Percentiles rank a stretch among this genome's conserved stretches.
phyloP scores from a whole-genome alignment of 2,888 invertebrate genomes.

The Tetheella fluctuosa region DNA sequence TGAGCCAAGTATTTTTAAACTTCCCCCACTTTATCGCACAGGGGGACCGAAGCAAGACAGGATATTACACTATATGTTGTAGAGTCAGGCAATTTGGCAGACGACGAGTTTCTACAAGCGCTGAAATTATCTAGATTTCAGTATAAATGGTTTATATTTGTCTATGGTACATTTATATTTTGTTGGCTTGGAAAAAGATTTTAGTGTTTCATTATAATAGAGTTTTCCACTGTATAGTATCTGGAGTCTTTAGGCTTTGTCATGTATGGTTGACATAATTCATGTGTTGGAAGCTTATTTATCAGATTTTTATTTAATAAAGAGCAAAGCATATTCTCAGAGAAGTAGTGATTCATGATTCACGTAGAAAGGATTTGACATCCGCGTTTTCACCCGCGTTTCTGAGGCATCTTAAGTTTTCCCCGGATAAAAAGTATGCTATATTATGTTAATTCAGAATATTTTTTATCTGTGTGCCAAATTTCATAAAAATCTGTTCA shows the following conservation, averaged over 20 bases:
- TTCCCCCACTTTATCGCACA: not conserved
- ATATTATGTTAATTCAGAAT: too few relatives aligned
- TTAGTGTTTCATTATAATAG: not conserved
- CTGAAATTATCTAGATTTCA: not conserved
- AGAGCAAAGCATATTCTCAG: too few relatives aligned
- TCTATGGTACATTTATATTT: not conserved
- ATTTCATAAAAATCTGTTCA: too few relatives aligned
- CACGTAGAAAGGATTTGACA: too few relatives aligned
- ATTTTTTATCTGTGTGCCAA: too few relatives aligned
- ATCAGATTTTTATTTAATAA: too few relatives aligned
- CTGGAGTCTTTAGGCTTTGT: not conserved
- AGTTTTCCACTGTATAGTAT: not conserved
- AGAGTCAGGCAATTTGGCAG: slow-evolving; percentile 31
- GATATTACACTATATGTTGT: slow-evolving; percentile 30
- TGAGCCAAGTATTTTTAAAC: not conserved
- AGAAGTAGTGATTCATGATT: too few relatives aligned
- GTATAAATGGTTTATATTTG: slow-evolving; percentile 5
- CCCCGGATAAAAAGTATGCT: too few relatives aligned
- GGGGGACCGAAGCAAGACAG: slow-evolving; percentile 23
- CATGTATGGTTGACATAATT: too few relatives aligned
- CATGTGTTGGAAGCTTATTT: too few relatives aligned
- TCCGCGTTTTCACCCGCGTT: too few relatives aligned
- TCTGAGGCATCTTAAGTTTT: too few relatives aligned
- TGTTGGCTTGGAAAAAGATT: not conserved
- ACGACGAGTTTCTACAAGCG: not conserved